phyloP scores from a whole-genome alignment of 2,888 invertebrate genomes.

The Eristalinus aeneus region DNA sequence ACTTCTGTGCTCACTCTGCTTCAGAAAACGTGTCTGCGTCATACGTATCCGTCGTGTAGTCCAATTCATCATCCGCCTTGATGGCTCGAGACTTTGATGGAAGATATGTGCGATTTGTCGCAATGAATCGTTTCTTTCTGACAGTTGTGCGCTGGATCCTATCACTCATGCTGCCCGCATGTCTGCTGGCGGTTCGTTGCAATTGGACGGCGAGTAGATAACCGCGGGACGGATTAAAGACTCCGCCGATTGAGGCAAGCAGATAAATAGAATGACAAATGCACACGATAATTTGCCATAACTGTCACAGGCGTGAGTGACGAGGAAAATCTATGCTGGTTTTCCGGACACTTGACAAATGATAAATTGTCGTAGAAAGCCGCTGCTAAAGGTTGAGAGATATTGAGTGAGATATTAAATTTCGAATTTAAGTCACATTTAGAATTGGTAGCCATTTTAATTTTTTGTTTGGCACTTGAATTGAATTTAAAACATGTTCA shows the following conservation, averaged over 20 bases:
- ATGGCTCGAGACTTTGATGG: slow-evolving; percentile 14
- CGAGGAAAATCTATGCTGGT: background rate
- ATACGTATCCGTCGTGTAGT: slow-evolving; percentile 21
- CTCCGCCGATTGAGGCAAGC: background rate
- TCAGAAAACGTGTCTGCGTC: too few relatives aligned
- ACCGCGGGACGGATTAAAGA: slow-evolving; percentile 10
- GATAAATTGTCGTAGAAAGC: background rate
- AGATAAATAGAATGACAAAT: slow-evolving; percentile 6
- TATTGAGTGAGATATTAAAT: too few relatives aligned
- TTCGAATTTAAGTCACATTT: too few relatives aligned
- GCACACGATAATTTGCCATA: background rate
- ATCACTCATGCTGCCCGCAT: slow-evolving; percentile 2
- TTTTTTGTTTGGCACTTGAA: too few relatives aligned
- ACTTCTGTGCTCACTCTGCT: too few relatives aligned
- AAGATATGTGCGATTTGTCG: slow-evolving; percentile 20
- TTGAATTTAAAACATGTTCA: too few relatives aligned
- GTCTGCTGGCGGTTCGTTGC: background rate
- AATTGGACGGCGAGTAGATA: slow-evolving; percentile 11
- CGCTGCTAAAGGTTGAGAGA: background rate
- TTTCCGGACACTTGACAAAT: background rate
- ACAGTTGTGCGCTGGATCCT: slow-evolving; percentile 6
- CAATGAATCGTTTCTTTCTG: slow-evolving; percentile 18
- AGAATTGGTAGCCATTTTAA: too few relatives aligned
- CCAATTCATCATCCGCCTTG: slow-evolving; percentile 32
- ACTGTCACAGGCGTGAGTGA: background rate